These are phyloP conservation scores for Anastatus disparis DNA, from an alignment of 1,140 invertebrate species.

Conservation along the genomic window DNA sequence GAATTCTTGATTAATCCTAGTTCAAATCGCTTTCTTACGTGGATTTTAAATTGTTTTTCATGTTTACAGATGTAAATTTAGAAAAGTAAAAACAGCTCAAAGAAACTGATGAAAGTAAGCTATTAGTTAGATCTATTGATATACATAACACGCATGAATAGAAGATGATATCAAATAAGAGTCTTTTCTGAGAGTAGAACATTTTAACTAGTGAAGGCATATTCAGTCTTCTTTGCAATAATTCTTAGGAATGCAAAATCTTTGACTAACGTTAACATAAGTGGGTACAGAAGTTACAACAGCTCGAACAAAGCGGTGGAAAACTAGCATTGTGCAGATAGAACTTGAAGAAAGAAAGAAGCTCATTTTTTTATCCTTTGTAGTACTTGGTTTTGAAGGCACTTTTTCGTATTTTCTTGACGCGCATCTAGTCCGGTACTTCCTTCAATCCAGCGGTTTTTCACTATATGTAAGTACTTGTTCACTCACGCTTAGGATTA, in stretches of 20 bases:
- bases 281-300: neutral
- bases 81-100: too few species aligned
- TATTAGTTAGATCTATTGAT: constrained; percentile 47
- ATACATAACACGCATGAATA: constrained; percentile 57
- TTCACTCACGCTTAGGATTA: too few species aligned
- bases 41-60: too few species aligned
- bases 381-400: neutral
- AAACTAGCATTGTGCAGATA: too few species aligned
- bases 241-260: constrained; percentile 58
- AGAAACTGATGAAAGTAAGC: constrained; percentile 3
- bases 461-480: too few species aligned
- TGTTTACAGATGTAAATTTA: too few species aligned
- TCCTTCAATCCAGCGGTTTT: too few species aligned
- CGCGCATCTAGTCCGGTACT: too few species aligned
- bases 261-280: constrained; percentile 35
- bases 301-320: neutral
- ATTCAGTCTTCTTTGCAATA: constrained; percentile 62
- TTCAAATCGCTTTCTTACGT: too few species aligned
- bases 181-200: constrained; percentile 56
- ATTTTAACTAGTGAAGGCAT: constrained; percentile 56
- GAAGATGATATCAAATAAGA: constrained; percentile 59
- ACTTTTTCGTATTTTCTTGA: too few species aligned
- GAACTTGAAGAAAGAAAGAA: neutral
- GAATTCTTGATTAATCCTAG: too few species aligned
- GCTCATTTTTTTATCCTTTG: neutral